A percentile compares a stretch with the other conserved stretches of the same genome.
phyloP scores from a whole-genome alignment of 2,797 vertebrate genomes.

The Leucoraja ocellata region DNA sequence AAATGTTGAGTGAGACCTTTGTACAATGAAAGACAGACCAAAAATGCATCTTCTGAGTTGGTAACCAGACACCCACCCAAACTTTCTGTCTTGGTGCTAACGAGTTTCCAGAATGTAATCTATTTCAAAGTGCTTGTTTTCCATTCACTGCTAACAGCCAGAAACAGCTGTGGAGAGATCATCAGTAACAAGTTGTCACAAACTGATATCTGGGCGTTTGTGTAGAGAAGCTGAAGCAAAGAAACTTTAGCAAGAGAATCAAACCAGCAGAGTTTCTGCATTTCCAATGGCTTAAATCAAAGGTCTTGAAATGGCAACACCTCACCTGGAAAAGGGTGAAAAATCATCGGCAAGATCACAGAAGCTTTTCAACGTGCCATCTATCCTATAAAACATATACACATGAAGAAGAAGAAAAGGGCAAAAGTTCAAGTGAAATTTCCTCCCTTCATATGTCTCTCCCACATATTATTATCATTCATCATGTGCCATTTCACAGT shows the following conservation, averaged over 20 bases:
- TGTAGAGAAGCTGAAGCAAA: not conserved
- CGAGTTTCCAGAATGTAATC: slow-evolving; percentile 11
- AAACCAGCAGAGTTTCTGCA: not conserved
- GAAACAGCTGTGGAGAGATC: not conserved
- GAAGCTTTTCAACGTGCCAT: slow-evolving; percentile 7
- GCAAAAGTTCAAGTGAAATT: not conserved
- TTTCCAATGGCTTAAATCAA: not conserved
- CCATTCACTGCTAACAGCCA: not conserved
- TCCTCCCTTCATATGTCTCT: not conserved
- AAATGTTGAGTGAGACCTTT: not conserved
- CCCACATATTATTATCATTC: slow-evolving; percentile 12
- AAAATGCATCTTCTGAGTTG: slow-evolving; percentile 1
- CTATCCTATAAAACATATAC: not conserved
- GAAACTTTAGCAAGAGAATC: not conserved
- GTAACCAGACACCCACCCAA: not conserved
- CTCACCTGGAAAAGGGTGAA: not conserved
- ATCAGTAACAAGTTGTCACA: not conserved
- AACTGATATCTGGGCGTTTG: not conserved
- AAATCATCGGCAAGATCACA: not conserved
- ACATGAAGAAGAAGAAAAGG: not conserved
- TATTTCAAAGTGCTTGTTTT: not conserved
- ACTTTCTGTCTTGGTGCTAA: not conserved
- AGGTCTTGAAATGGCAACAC: not conserved
- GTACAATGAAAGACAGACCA: not conserved
- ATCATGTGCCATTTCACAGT: not conserved